phyloP scores from a whole-genome alignment of 2,888 invertebrate genomes.

The Lochmaea crataegi region DNA sequence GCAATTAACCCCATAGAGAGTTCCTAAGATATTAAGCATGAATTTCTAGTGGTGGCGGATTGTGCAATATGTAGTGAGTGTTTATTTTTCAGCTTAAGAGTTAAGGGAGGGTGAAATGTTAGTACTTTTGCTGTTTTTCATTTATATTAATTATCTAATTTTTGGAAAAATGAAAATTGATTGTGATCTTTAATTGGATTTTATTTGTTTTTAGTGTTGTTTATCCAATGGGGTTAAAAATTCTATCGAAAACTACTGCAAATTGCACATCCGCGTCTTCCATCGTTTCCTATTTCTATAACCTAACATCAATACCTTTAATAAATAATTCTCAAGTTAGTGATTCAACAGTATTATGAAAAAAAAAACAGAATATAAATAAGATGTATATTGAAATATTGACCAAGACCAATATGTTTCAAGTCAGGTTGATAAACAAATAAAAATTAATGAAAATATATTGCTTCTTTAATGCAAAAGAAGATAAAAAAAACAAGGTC shows the following conservation, averaged over 20 bases:
- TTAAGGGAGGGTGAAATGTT: not conserved
- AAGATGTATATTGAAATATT: conserved; percentile 34
- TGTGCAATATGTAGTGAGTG: not conserved
- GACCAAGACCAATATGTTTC: conserved; percentile 37
- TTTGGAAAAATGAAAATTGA: no score
- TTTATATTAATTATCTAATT: no score
- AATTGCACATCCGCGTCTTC: conserved; percentile 12
- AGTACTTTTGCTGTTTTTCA: no score
- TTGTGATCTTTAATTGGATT: no score
- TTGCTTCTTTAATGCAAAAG: conserved; percentile 21
- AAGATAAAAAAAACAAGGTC: not conserved
- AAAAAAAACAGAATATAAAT: conserved; percentile 15
- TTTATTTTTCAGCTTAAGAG: not conserved
- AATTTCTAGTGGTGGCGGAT: not conserved
- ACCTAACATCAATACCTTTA: conserved; percentile 1
- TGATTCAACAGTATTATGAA: conserved; percentile 35
- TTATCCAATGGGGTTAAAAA: no score
- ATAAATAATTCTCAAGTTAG: conserved; percentile 32
- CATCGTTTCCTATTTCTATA: conserved; percentile 15
- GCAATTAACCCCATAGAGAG: conserved; percentile 17
- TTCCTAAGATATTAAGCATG: conserved; percentile 1
- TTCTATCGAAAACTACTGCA: conserved; percentile 4
- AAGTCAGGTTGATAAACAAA: conserved; percentile 33
- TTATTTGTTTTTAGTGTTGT: no score
- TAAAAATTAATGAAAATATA: conserved; percentile 16